Evolutionary conservation across 1,140 invertebrate genomes (phyloP).

Genomic region (Drosophila equinoxialis): DNA sequence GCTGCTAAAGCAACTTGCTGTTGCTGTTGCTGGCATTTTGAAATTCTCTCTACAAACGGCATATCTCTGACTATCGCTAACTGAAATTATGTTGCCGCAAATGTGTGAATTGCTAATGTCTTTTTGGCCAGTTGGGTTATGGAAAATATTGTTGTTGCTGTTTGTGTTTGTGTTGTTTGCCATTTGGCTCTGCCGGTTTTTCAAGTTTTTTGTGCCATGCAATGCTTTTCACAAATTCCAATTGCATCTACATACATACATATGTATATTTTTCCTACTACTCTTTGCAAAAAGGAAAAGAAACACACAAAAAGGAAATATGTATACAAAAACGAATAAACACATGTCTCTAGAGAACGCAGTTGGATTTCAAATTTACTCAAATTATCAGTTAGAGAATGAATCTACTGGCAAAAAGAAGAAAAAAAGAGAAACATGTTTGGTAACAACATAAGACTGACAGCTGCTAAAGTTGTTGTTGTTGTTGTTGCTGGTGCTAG

Average conservation of each 20-base stretch:
- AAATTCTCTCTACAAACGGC: constrained; percentile 24
- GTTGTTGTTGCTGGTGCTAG: constrained; percentile 17
- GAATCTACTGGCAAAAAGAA: not conserved
- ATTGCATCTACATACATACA: constrained; percentile 25
- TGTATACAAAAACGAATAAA: constrained; percentile 20
- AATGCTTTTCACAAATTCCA: constrained; percentile 40
- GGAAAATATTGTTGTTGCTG: constrained; percentile 37
- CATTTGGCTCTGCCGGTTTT: constrained; percentile 67
- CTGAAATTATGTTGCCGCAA: constrained; percentile 75
- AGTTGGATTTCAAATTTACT: constrained; percentile 52
- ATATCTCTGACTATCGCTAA: constrained; percentile 46
- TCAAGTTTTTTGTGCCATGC: constrained; percentile 67
- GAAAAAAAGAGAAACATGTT: constrained; percentile 55
- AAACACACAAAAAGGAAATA: constrained; percentile 23
- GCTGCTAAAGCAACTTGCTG: constrained; percentile 25
- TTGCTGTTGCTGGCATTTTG: constrained; percentile 47
- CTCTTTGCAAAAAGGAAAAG: constrained; percentile 16
- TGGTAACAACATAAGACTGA: constrained; percentile 63
- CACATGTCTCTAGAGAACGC: constrained; percentile 22
- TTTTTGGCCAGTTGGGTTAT: constrained; percentile 55
- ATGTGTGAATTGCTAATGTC: constrained; percentile 79
- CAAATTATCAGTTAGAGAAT: constrained; percentile 53
- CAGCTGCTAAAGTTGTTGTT: constrained; percentile 49
- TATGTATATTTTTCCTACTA: not conserved
- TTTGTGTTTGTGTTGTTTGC: constrained; percentile 28